phyloP scores from a whole-genome alignment of 2,888 invertebrate genomes.

The Apamea crenata region DNA sequence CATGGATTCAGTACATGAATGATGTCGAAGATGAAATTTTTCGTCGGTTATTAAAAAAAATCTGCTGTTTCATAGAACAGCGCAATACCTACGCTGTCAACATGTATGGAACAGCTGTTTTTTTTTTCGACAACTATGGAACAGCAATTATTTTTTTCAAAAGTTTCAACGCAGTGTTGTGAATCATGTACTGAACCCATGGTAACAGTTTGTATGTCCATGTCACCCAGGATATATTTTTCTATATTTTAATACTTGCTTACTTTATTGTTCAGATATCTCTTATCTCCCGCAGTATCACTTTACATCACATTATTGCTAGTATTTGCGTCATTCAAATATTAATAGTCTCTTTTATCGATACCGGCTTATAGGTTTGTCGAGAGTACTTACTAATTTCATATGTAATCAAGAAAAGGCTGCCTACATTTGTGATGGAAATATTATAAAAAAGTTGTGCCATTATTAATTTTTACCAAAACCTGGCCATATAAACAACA shows the following conservation, averaged over 20 bases:
- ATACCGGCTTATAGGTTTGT: conserved; percentile 28
- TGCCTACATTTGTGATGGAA: background rate
- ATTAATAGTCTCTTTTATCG: conserved; percentile 58
- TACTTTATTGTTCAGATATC: conserved; percentile 23
- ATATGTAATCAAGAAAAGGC: background rate
- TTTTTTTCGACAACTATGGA: no score
- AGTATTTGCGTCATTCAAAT: conserved; percentile 57
- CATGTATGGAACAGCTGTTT: no score
- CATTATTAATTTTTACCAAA: background rate
- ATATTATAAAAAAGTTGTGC: background rate
- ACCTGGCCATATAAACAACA: background rate
- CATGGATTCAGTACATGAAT: background rate
- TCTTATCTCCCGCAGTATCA: conserved; percentile 49
- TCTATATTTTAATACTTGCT: background rate
- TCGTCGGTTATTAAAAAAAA: no score
- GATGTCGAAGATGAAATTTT: no score
- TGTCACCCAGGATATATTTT: background rate
- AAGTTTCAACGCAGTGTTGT: no score
- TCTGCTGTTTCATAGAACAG: no score
- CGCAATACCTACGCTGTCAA: no score
- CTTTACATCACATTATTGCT: conserved; percentile 28
- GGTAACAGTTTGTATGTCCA: background rate
- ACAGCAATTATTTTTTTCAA: no score
- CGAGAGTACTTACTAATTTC: background rate
- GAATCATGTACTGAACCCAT: background rate